These are phyloP conservation scores for Lasioglossum figueresi DNA, from an alignment of 2,888 invertebrate genomes.

Conservation along the genomic window DNA sequence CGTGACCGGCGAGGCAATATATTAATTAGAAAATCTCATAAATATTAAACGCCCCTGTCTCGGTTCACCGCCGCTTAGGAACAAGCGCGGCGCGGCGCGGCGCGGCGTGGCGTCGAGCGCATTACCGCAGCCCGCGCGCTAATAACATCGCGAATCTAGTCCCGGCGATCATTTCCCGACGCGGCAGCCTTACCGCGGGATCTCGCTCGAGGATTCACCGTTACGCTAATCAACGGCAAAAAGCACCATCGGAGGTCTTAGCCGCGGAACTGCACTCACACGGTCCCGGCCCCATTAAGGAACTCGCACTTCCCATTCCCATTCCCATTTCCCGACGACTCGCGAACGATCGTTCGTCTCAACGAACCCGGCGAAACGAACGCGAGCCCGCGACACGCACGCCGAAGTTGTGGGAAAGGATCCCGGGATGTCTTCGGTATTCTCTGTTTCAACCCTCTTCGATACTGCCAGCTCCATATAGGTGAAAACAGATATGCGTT, in stretches of 20 bases:
- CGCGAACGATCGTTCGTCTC: slow-evolving; percentile 9
- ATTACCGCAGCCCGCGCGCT: neutral
- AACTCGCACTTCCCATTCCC: neutral
- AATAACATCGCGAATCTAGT: slow-evolving; percentile 32
- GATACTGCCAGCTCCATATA: no score
- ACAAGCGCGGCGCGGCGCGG: neutral
- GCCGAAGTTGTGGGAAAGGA: neutral
- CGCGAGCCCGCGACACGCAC: neutral
- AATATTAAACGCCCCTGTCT: neutral
- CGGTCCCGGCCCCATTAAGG: neutral
- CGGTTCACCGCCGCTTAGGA: slow-evolving; percentile 8
- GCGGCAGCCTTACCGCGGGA: slow-evolving; percentile 39
- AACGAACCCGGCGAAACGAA: neutral
- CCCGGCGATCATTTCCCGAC: slow-evolving; percentile 11
- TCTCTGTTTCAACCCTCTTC: neutral
- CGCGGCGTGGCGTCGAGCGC: neutral
- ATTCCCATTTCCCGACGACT: neutral
- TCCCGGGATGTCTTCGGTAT: neutral
- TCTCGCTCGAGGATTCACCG: slow-evolving; percentile 62
- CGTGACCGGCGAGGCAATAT: slow-evolving; percentile 3
- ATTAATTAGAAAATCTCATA: slow-evolving; percentile 9
- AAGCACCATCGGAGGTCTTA: slow-evolving; percentile 20
- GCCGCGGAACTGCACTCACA: slow-evolving; percentile 7
- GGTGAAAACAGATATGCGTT: neutral
- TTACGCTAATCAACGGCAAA: slow-evolving; percentile 58